Conservation (phyloP, 2,888 invertebrate species). For the Drosophila antonietae region DNA sequence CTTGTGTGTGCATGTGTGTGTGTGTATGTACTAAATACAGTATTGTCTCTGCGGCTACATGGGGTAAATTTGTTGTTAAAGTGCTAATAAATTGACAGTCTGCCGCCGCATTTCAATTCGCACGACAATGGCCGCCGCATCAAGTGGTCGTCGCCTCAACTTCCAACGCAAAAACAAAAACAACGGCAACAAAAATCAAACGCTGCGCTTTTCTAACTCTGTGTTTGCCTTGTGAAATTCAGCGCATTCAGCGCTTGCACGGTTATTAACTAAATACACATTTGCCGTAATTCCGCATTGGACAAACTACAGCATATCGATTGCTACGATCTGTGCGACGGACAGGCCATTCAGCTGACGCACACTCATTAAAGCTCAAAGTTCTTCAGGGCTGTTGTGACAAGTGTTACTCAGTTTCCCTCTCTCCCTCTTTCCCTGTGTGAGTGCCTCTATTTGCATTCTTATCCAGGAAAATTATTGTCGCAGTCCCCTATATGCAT, state of each 20-base stretch:
- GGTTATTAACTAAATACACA: neutral
- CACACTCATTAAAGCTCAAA: conserved; percentile 28
- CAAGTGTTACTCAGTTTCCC: conserved; percentile 26
- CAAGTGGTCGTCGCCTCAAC: conserved; percentile 42
- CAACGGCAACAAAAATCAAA: neutral
- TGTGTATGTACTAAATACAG: conserved; percentile 24
- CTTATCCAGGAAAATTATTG: conserved; percentile 29
- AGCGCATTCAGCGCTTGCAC: conserved; percentile 31
- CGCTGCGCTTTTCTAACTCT: neutral
- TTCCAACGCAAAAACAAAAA: conserved; percentile 8
- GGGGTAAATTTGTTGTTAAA: conserved; percentile 68
- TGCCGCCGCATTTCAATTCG: conserved; percentile 62
- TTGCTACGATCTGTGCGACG: conserved; percentile 10
- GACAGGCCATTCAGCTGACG: conserved; percentile 10
- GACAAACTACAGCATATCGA: neutral
- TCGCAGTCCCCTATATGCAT: conserved; percentile 18
- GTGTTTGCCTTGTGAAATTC: conserved; percentile 60
- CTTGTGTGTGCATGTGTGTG: conserved; percentile 22
- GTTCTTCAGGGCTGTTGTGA: conserved; percentile 35
- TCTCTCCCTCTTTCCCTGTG: neutral
- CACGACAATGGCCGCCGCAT: conserved; percentile 56
- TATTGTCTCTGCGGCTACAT: conserved; percentile 59
- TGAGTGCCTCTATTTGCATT: conserved; percentile 1
- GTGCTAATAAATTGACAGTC: conserved; percentile 76
- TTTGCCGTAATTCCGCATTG: conserved; percentile 3